Base-by-base conservation (phyloP, 2,888 invertebrate species). In the Scrobipalpa costella region DNA sequence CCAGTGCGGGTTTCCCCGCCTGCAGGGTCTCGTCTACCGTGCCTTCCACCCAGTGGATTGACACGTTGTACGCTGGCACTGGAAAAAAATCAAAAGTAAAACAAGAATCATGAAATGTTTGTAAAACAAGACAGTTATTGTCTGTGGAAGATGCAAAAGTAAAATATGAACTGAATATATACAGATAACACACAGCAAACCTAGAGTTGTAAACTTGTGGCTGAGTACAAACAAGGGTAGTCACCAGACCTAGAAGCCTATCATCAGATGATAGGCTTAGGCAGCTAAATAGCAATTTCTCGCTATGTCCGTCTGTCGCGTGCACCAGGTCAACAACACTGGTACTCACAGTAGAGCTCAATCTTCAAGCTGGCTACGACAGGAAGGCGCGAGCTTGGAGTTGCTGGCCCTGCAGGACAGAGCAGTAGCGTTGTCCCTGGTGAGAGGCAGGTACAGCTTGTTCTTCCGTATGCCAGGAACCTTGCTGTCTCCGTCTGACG, bases 401-500 rank as follows among this genome's bases (percentile, higher is more conserved):
- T 96, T 96, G 59, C 93, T 92, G 0, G 96, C 96, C 77, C 94
- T 93, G 76, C 96, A 96, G 15, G 95, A 95, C 69, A 95, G 92
- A 5, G 93, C 92, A 0, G 94, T 93, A 65, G 95, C 92, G 82
- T 95, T 94, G 71, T 93, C 93, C 62, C 96, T 90, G 69, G 94
- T 93, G 62, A 96, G 86, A 69, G 94, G 93, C 59, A 94, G 93
- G 73, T 95, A 92, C 63, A 94, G 92, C 72, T 95, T 92, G 73
- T 95, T 93, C 82, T 96, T 95, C 44, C 93, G 92, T 62, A 96
- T 95, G 62, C 93, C 92, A 3, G 94, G 93, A 38, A 92, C 88
- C 67, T 94, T 94, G 27, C 93, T 93, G 67, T 94, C 89, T 19
- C 93, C 92, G 74, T 95, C 95, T 73, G 93, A 95, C 40, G 93